A percentile compares a stretch with the other conserved stretches of the same genome.
These are phyloP conservation scores for Rhinella marina DNA, from an alignment of 2,797 vertebrate species.

Conservation along the genomic window DNA sequence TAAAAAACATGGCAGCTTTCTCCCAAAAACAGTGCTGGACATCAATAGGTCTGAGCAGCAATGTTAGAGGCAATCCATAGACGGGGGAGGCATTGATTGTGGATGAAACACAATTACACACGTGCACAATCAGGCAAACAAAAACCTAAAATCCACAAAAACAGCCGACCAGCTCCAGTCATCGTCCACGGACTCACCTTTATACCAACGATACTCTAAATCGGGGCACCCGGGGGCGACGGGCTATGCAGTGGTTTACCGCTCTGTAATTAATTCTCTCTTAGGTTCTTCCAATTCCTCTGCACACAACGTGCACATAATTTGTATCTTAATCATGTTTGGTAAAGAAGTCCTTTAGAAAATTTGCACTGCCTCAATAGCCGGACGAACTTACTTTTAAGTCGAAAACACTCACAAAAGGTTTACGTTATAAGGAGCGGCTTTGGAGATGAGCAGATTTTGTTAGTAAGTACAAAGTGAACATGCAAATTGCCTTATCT, in stretches of 20 bases:
- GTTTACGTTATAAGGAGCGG: slow-evolving; percentile 91
- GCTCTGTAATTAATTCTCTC: slow-evolving; percentile 46
- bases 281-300: slow-evolving; percentile 70
- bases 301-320: slow-evolving; percentile 77
- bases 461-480: slow-evolving; percentile 96
- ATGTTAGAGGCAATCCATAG: too few species aligned
- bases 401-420: slow-evolving; percentile 89
- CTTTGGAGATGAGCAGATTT: slow-evolving; percentile 93
- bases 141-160: not conserved
- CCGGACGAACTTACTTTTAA: slow-evolving; percentile 84
- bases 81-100: not conserved
- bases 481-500: slow-evolving; percentile 99
- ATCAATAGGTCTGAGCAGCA: too few species aligned
- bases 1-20: too few species aligned
- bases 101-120: too few species aligned
- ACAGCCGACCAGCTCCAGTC: not conserved
- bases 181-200: not conserved
- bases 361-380: slow-evolving; percentile 79
- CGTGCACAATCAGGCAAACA: not conserved
- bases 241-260: not conserved
- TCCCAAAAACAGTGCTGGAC: too few species aligned
- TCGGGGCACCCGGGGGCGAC: slow-evolving; percentile 8
- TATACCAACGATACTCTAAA: slow-evolving; percentile 20
- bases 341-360: slow-evolving; percentile 82
- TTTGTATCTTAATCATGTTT: slow-evolving; percentile 80